Evolutionary conservation across 1,140 invertebrate genomes (phyloP), one percentile per base, ranked within the genome.

Genomic region (Gryllus bimaculatus): DNA sequence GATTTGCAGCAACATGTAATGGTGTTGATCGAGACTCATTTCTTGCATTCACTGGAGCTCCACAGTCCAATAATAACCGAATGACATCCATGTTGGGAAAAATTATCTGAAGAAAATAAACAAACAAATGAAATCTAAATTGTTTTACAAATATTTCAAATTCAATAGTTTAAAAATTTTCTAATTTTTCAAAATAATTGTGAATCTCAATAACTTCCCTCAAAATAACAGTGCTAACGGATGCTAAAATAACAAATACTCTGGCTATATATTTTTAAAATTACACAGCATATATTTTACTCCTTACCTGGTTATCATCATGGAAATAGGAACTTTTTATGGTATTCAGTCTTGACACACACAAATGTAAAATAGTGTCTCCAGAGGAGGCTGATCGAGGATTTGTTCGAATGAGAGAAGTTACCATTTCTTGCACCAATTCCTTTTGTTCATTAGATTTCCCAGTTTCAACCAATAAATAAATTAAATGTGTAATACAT

Each of bases 301-400:
- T 74, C 79, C 73, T 47, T 79, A 90, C 88, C 83, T 90, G 89
- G 82, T 90, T 88, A 83, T 94, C 93, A 82, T 94, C 93, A 78
- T 90, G 88, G 82, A 94, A 92, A 84, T 93, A 93, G 82, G 90
- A 92, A 83, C 92, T 92, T 83, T 92, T 92, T 76, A 96, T 91
- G 6, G 92, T 91, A 86, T 95, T 96, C 74, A 92, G 88, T 80
- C 91, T 90, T 8, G 93, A 94, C 47, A 94, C 93, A 80, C 91
- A 92, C 76, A 96, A 86, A 87, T 96, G 95, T 47, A 97, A 87
- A 73, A 96, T 86, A 8, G 93, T 91, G 83, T 96, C 94, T 75
- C 91, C 91, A 15, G 90, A 91, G 74, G 87, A 89, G n/a, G 91
- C 89, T 81, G 91, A 93, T 80, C 90, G 88, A 26, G 94, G 89